These are phyloP conservation scores for Macrostomum cliftonense DNA, from an alignment of 2,888 invertebrate genomes.

Conservation along the genomic window DNA sequence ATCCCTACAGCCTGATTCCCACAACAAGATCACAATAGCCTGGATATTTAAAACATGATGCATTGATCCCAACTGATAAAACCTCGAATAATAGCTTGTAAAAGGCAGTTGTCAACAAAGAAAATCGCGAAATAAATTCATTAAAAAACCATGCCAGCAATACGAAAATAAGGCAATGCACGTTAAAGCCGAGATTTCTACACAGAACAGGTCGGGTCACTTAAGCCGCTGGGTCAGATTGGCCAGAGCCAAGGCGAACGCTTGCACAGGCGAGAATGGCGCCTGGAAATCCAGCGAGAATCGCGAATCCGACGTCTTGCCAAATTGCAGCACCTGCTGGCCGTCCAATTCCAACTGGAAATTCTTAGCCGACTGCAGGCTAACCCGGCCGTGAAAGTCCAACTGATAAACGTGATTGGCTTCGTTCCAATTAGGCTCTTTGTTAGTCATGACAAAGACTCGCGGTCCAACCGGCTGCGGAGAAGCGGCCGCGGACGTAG, in stretches of 20 bases:
- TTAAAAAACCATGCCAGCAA: too few relatives aligned
- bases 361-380: conserved; percentile 96
- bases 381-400: conserved; percentile 94
- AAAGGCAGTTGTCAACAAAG: too few relatives aligned
- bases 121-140: too few relatives aligned
- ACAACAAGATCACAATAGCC: too few relatives aligned
- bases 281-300: conserved; percentile 96
- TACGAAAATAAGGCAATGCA: too few relatives aligned
- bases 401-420: conserved; percentile 94
- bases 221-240: too few relatives aligned
- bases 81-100: too few relatives aligned
- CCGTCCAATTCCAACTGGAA: conserved; percentile 93
- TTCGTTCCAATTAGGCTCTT: conserved; percentile 95
- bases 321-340: conserved; percentile 98
- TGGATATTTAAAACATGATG: too few relatives aligned
- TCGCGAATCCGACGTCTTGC: conserved; percentile 88
- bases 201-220: too few relatives aligned
- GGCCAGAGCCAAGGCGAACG: conserved; percentile 89
- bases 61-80: too few relatives aligned
- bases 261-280: conserved; percentile 91
- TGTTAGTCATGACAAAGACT: conserved; percentile 88
- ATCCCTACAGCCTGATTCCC: too few relatives aligned
- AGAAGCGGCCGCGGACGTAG: not conserved
- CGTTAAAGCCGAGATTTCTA: too few relatives aligned
- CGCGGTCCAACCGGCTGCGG: conserved; percentile 37